phyloP scores from a whole-genome alignment of 2,888 invertebrate genomes.

The Congeria kusceri region DNA sequence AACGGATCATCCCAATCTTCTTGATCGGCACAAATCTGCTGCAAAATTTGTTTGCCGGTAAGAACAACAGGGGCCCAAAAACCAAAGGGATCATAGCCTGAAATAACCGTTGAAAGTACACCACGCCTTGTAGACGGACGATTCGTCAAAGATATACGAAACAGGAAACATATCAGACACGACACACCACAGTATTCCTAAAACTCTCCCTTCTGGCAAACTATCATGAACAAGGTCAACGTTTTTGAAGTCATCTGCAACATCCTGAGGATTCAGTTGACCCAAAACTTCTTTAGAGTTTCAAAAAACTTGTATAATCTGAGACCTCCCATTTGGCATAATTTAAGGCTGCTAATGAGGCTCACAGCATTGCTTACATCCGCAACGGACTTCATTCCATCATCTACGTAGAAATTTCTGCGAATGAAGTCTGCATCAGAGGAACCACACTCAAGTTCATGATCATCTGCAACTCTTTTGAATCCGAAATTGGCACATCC shows the following conservation, averaged over 20 bases:
- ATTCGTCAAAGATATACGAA: constrained; percentile 28
- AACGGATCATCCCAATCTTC: constrained; percentile 57
- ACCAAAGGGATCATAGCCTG: constrained; percentile 59
- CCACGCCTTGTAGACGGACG: constrained; percentile 32
- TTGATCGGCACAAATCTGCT: constrained; percentile 43
- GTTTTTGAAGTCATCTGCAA: constrained; percentile 6
- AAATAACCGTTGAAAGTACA: constrained; percentile 48
- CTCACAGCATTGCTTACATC: constrained; percentile 11
- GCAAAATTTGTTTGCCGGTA: constrained; percentile 53
- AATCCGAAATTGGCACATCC: constrained; percentile 46
- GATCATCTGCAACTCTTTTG: constrained; percentile 15
- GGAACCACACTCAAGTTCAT: constrained; percentile 31
- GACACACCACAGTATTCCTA: constrained; percentile 56
- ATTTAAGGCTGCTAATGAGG: background rate
- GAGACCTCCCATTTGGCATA: constrained; percentile 27
- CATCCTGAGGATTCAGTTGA: background rate
- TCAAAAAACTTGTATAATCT: constrained; percentile 33
- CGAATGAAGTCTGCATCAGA: constrained; percentile 21
- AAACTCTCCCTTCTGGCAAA: constrained; percentile 44
- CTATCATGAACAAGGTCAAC: constrained; percentile 12
- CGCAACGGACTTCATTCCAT: constrained; percentile 33
- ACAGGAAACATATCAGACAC: constrained; percentile 52
- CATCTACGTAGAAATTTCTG: constrained; percentile 51
- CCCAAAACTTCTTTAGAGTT: constrained; percentile 54
- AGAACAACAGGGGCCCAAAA: constrained; percentile 57